Evolutionary conservation across 2,797 vertebrate genomes (phyloP).

Genomic region (Peromyscus attwateri): DNA sequence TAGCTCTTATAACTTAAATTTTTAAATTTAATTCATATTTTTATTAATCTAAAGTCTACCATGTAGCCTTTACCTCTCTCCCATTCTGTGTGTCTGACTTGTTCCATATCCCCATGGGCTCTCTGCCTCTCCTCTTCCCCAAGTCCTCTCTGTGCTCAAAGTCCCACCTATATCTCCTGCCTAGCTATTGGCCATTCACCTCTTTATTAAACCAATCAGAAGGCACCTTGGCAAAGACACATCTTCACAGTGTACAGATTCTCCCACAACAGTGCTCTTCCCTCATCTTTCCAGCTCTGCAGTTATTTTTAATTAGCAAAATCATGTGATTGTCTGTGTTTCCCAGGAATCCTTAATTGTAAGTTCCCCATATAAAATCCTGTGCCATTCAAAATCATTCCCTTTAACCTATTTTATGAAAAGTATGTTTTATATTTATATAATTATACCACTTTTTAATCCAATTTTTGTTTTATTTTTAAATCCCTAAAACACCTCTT

Average conservation of each 20-base stretch:
- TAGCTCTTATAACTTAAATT: neutral
- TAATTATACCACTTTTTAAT: neutral
- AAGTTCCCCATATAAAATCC: neutral
- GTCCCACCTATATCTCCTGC: neutral
- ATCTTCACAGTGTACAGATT: neutral
- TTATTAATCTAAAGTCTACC: neutral
- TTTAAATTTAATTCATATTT: neutral
- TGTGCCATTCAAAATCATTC: neutral
- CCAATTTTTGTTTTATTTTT: neutral
- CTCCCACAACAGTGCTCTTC: neutral
- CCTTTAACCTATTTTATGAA: neutral
- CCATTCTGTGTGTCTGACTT: neutral
- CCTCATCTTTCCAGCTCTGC: too few relatives aligned
- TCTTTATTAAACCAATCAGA: neutral
- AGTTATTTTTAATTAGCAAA: neutral
- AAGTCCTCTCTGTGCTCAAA: neutral
- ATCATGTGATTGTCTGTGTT: neutral
- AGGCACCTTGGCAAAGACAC: neutral
- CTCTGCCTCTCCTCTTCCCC: neutral
- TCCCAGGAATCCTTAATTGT: neutral
- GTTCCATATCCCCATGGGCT: neutral
- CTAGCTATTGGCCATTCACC: neutral
- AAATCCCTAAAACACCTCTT: neutral
- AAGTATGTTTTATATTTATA: neutral
- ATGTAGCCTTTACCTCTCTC: neutral